These are phyloP conservation scores for Hybognathus amarus DNA, from an alignment of 2,797 vertebrate species.

Conservation along the genomic window DNA sequence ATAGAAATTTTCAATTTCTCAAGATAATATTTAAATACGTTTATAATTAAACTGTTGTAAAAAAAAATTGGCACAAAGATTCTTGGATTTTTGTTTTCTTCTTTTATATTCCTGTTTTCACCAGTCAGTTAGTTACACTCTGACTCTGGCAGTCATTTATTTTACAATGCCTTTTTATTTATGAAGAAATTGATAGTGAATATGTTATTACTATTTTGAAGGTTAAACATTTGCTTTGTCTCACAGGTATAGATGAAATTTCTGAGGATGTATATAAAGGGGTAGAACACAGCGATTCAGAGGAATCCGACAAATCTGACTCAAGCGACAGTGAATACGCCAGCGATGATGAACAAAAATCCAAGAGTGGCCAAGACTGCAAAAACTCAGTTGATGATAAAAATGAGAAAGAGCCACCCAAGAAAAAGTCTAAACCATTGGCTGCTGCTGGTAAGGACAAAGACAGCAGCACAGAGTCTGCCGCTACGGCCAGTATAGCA, in stretches of 20 bases:
- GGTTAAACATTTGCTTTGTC: not conserved
- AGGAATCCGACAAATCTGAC: conserved; percentile 96
- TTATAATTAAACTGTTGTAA: no score
- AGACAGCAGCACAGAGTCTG: conserved; percentile 77
- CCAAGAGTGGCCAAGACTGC: conserved; percentile 78
- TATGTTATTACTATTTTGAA: not conserved
- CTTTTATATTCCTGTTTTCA: no score
- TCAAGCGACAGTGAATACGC: conserved; percentile 92
- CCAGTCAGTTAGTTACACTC: not conserved
- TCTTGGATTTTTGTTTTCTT: not conserved
- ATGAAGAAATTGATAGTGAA: not conserved
- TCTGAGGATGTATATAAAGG: conserved; percentile 93
- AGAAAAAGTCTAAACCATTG: conserved; percentile 81
- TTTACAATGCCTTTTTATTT: not conserved
- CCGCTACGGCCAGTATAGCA: conserved; percentile 55
- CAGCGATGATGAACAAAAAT: conserved; percentile 91
- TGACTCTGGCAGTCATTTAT: not conserved
- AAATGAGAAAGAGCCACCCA: conserved; percentile 76
- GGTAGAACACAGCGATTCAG: conserved; percentile 93
- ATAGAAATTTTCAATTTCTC: not conserved
- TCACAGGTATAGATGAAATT: conserved; percentile 94
- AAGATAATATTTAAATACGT: no score
- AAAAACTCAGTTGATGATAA: conserved; percentile 71
- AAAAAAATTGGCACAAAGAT: not conserved
- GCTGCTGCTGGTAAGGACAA: conserved; percentile 77